Percentiles rank a stretch among this genome's conserved stretches.
Conservation (phyloP, 2,797 vertebrate genomes). For the Enteromius anoplus region DNA sequence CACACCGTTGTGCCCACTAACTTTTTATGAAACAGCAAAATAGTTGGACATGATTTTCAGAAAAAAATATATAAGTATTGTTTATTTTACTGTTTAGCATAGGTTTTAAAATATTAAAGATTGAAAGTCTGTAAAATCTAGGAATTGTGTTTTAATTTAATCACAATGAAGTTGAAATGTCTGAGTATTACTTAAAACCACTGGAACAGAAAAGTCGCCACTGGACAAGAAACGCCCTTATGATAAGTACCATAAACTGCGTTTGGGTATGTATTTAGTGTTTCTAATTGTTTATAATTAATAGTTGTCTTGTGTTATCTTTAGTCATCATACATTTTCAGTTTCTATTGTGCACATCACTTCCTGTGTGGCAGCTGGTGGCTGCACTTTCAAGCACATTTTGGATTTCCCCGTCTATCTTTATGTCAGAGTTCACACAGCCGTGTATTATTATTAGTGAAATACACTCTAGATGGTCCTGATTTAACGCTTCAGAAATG, state of each 20-base stretch:
- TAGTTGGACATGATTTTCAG: not conserved
- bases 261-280: not conserved
- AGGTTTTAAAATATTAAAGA: not conserved
- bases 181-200: not conserved
- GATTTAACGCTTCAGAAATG: constrained; percentile 15
- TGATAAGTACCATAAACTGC: not conserved
- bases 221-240: not conserved
- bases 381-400: not conserved
- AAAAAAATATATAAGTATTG: not conserved
- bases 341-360: not conserved
- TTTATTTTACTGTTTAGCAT: not conserved
- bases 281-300: not conserved
- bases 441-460: not conserved
- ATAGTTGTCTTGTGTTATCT: not conserved
- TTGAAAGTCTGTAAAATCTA: not conserved
- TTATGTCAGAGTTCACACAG: not conserved
- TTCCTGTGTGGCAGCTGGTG: constrained; percentile 20
- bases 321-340: not conserved
- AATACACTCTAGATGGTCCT: not conserved
- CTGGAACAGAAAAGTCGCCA: not conserved
- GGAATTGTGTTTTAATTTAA: too few relatives aligned
- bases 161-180: not conserved
- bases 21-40: not conserved
- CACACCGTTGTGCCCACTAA: not conserved
- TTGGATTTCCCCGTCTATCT: not conserved